Conservation (phyloP, 2,113 vertebrate species). For the Thomomys bottae region DNA sequence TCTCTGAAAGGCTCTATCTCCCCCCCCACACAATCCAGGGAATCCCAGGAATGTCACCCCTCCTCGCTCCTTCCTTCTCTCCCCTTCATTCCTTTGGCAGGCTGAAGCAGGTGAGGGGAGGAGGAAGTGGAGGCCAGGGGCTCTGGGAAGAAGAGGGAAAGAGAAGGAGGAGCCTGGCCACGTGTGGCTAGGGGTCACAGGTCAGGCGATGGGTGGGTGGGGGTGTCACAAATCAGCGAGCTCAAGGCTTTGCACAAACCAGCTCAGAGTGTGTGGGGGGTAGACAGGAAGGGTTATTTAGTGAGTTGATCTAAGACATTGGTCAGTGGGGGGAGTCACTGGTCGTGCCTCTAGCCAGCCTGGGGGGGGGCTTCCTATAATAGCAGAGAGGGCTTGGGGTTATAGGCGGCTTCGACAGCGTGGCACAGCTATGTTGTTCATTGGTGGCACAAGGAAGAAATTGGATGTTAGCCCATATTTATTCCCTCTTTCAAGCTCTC, state of each 20-base stretch:
- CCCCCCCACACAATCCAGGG: slow-evolving; percentile 39
- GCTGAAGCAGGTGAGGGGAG: slow-evolving; percentile 69
- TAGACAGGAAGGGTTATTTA: not conserved
- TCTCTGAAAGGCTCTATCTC: not conserved
- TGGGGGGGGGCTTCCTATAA: too few relatives aligned
- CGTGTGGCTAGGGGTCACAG: not conserved
- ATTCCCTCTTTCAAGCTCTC: not conserved
- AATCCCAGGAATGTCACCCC: slow-evolving; percentile 76
- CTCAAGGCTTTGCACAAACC: not conserved
- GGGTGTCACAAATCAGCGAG: not conserved
- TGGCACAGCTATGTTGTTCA: not conserved
- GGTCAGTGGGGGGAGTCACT: not conserved
- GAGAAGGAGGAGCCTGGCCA: not conserved
- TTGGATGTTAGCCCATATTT: not conserved
- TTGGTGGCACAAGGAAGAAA: not conserved
- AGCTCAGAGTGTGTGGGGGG: not conserved
- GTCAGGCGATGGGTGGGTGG: not conserved
- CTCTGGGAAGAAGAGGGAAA: not conserved
- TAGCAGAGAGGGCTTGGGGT: not conserved
- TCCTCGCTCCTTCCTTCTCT: slow-evolving; percentile 45
- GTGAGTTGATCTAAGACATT: not conserved
- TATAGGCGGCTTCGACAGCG: not conserved
- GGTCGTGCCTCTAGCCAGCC: not conserved
- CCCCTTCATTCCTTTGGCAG: slow-evolving; percentile 56
- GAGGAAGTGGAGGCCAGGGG: not conserved